Base-by-base conservation (phyloP, 1,140 invertebrate genomes). In the Lamellibrachia luymesi region DNA sequence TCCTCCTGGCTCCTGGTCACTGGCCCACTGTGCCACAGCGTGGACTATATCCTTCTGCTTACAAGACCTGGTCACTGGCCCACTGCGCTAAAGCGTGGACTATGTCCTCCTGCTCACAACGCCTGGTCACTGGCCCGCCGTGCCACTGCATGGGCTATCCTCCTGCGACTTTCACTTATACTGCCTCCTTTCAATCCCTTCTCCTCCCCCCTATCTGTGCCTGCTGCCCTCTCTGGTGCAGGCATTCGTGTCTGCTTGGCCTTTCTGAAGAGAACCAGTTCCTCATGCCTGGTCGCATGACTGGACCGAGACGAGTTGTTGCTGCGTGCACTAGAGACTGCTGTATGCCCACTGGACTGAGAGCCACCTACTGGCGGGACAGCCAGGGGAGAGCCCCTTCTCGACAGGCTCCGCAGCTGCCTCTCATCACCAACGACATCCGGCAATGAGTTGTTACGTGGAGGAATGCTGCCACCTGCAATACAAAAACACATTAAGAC, bases 71-170 rank as follows among this genome's bases (percentile, higher is more conserved):
- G 38, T 38, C 38, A 38, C 38, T 38, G 38, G 38, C 38, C 38
- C 38, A 38, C 38, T 38, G 38, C 38, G 38, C 38, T 38, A 38
- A 38, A 38, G 38, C 38, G 1, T 38, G 38, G 38, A 38, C 38
- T 38, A 38, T 38, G 38, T 38, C 38, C 38, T 38, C 38, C 2
- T 80, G 64, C 25, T 80, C 64, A 80, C 6, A 80, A 22, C 1
- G 64, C 25, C 64, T 80, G 64, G 13, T 80, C 64, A 80, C 64
- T 80, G 64, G 64, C 64, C 13, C 90, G 38, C 8, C 50, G 50
- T 8, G 50, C 92, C 50, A 92, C 50, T 51, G 51, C 92, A 38
- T 92, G 92, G 7, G 50, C 51, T 51, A 92, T 92, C 27, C 92
- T 51, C 92, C 52, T 50, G 2, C 92, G 50, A 38, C 50, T 51